Evolutionary conservation across 2,888 invertebrate genomes (phyloP), one percentile per base, ranked within the genome.

Genomic region (Polyommatus iphigenia): DNA sequence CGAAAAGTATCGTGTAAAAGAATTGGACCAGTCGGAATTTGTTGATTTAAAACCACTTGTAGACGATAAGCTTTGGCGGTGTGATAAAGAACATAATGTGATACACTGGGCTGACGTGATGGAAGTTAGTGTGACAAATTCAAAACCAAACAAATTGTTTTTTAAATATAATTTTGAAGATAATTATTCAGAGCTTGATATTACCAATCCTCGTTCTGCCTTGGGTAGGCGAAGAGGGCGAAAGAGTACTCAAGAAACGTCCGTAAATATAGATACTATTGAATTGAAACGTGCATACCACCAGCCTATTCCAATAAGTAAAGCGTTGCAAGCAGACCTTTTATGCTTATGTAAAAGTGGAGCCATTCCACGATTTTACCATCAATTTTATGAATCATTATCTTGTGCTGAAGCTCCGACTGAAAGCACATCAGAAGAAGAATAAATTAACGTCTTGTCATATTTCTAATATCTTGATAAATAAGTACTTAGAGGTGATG

Each of bases 311-410:
- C 76, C 57, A 29, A 76, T 76, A 76, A 76, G 76, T 57, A 76
- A 76, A 54, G 76, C 76, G 13, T 76, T 76, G 41, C 54, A 76
- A 18, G 57, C 20, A 15, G 57, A 76, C 32, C 57, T 76, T 57
- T 8, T 57, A 18, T 57, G 76, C 18, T 54, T 76, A 29, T 76
- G 76, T 76, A 76, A 54, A 20, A 24, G n/a, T 50, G 76, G 54
- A 57, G 57, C 24, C 15, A 76, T 76, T 54, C 76, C 57, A 29
- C 50, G 32, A 24, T 8, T 76, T 77, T 78, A 7, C 81, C 83
- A 83, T 71, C 76, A 29, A 20, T 59, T 75, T 72, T 67, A 36
- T 32, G 15, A 71, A 15, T 71, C 71, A 8, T 29, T 71, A 5
- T 29, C 32, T 15, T 32, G 15, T 32, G 32, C 32, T 32, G 29